Evolutionary conservation across 2,797 vertebrate genomes (phyloP), one percentile per base, ranked within the genome.

Genomic region (Enteromius paludinosus): DNA sequence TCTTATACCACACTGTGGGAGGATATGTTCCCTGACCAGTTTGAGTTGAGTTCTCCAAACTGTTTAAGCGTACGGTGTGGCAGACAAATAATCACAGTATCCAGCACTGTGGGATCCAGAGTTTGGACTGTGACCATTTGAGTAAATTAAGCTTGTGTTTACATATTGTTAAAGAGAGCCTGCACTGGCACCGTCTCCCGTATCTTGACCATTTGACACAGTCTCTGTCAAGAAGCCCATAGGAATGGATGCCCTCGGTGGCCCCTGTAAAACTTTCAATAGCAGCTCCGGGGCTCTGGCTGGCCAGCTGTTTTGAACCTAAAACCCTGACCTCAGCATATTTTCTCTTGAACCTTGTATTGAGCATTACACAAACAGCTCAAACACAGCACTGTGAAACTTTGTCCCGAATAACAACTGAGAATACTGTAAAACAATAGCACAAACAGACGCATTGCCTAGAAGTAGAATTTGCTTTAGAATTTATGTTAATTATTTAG

Each of bases 81-180:
- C n/a, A 9, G 56, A 28, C 3, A 73, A 73, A 81, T 73, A 66
- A 72, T 59, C 54, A 65, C 23, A 38, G 59, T 66, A 6, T 73
- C n/a, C 28, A 54, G 11, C 10, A n/a, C 61, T 83, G 78, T 59
- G 74, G 47, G 23, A 17, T 47, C 23, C 64, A 66, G 33, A 84
- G 20, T 68, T 64, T 68, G 41, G 38, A 45, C 54, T 79, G 45
- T 61, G 70, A 20, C 47, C 72, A 45, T 66, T 62, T 73, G 52
- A 81, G 85, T 78, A 78, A 83, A 86, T n/a, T 14, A 52, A 66
- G 11, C 75, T 64, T 38, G 61, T 79, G 70, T 87, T 87, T 74
- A 79, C 65, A 79, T 35, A 52, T 43, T 28, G 64, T 84, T 45
- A 69, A 38, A 83, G 77, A 62, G 14, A 38, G 33, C 17, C 41